Evolutionary conservation across 2,888 invertebrate genomes (phyloP).

Genomic region (Dinocampus coccinellae): DNA sequence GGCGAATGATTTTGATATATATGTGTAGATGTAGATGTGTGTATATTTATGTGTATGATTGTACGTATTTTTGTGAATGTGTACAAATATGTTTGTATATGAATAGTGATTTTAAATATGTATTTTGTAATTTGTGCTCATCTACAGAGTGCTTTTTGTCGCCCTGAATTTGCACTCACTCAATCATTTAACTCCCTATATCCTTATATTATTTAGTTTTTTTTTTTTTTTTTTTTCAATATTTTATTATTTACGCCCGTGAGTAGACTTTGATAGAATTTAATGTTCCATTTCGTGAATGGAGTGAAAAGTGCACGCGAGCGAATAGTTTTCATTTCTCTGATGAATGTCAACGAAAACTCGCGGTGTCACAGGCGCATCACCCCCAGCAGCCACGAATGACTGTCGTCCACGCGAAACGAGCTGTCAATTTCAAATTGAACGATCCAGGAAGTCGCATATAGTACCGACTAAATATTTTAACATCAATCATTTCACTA

Average conservation of each 20-base stretch:
- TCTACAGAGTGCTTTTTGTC: conserved; percentile 10
- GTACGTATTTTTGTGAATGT: too few relatives aligned
- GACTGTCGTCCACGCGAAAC: conserved; percentile 33
- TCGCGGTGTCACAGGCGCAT: conserved; percentile 26
- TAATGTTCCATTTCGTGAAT: neutral
- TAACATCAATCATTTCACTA: neutral
- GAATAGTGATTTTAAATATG: neutral
- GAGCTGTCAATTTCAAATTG: conserved; percentile 37
- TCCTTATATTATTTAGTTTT: neutral
- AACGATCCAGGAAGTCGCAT: conserved; percentile 30
- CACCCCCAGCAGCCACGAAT: conserved; percentile 13
- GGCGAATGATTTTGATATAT: conserved; percentile 41
- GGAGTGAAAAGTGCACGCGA: neutral
- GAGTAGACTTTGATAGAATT: neutral
- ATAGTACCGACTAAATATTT: conserved; percentile 11
- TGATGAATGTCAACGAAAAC: conserved; percentile 26
- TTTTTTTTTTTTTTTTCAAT: neutral
- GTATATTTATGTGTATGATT: too few relatives aligned
- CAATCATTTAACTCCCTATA: neutral
- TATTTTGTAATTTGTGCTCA: conserved; percentile 10
- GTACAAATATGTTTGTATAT: too few relatives aligned
- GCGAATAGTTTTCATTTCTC: conserved; percentile 7
- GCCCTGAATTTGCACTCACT: neutral
- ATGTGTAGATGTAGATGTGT: neutral
- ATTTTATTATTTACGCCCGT: neutral